Evolutionary conservation across 2,113 vertebrate genomes (phyloP), one percentile per base, ranked within the genome.

Genomic region (Pseudopodoces humilis): DNA sequence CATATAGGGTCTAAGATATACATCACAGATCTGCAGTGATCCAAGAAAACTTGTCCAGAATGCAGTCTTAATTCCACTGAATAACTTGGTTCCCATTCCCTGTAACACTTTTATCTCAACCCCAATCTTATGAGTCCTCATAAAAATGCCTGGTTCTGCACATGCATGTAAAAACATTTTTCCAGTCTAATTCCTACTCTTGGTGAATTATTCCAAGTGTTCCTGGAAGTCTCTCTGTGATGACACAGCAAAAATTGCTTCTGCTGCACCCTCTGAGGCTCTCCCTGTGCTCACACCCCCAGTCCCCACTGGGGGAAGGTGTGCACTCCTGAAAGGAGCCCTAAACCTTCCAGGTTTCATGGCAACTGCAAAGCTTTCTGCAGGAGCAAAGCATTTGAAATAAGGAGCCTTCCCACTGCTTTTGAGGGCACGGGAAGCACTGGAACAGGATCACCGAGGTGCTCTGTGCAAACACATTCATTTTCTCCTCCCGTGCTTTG

Each of bases 201-300:
- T 47, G 35, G 30, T 17, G 55, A 77, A 60, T n/a, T 80, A 19
- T 60, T 53, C 56, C 39, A 70, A 55, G 11, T n/a, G 47, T 24
- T 86, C 46, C 76, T 58, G 37, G 25, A 74, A 77, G n/a, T 46
- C 43, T 21, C 12, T 55, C 55, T 43, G 52, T 58, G 64, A 31
- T n/a, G 47, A 60, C 24, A 15, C 35, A 67, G 31, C n/a, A 64
- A 47, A 35, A 68, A 33, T 17, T 44, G 2, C 33, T 81, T 6
- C 33, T 59, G 55, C 47, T 75, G 67, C 37, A 68, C 7, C 69
- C 56, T 20, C 31, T 41, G 0, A 4, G n/a, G 46, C 37, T 77
- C 35, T 3, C 5, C n/a, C 47, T 1, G 2, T 37, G 56, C 33
- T 25, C 2, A 0, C 68, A 63, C 1, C 74, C 60, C 37, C 0